These are phyloP conservation scores for Synanthedon myopaeformis DNA, from an alignment of 2,888 invertebrate genomes.

Conservation along the genomic window DNA sequence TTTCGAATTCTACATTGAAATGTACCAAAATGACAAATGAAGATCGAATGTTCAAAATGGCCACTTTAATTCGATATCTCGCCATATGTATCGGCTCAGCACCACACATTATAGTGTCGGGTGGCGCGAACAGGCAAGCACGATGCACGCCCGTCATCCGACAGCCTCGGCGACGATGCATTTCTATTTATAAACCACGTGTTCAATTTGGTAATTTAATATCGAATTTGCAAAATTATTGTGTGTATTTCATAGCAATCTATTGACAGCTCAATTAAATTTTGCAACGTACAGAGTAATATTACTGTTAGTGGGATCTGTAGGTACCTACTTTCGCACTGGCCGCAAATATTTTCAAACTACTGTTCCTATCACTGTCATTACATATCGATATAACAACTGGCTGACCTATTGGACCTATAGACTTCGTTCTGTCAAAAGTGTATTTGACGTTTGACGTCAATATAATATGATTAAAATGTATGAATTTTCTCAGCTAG, in stretches of 20 bases:
- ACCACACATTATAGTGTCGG: slow-evolving; percentile 59
- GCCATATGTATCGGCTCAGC: slow-evolving; percentile 64
- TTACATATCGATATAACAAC: too few relatives aligned
- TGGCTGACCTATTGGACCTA: too few relatives aligned
- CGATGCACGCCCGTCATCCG: slow-evolving; percentile 9
- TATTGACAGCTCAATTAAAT: neutral
- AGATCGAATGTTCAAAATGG: slow-evolving; percentile 12
- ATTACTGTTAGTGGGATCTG: too few relatives aligned
- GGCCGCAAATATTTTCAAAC: too few relatives aligned
- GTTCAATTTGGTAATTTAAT: slow-evolving; percentile 8
- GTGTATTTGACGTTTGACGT: too few relatives aligned
- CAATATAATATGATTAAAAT: too few relatives aligned
- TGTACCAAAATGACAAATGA: neutral
- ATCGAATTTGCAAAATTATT: slow-evolving; percentile 6
- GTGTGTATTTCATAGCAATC: neutral
- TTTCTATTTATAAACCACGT: slow-evolving; percentile 38
- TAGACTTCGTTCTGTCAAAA: too few relatives aligned
- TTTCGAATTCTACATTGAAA: too few relatives aligned
- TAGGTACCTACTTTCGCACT: too few relatives aligned
- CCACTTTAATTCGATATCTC: slow-evolving; percentile 39
- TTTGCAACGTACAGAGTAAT: too few relatives aligned
- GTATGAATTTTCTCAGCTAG: too few relatives aligned
- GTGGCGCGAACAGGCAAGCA: slow-evolving; percentile 36
- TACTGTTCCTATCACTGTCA: too few relatives aligned
- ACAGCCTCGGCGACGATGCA: slow-evolving; percentile 19